Percentiles rank a stretch among this genome's conserved stretches.
Evolutionary conservation across 2,888 invertebrate species (phyloP).

Genomic region (Melitaea athalia): DNA sequence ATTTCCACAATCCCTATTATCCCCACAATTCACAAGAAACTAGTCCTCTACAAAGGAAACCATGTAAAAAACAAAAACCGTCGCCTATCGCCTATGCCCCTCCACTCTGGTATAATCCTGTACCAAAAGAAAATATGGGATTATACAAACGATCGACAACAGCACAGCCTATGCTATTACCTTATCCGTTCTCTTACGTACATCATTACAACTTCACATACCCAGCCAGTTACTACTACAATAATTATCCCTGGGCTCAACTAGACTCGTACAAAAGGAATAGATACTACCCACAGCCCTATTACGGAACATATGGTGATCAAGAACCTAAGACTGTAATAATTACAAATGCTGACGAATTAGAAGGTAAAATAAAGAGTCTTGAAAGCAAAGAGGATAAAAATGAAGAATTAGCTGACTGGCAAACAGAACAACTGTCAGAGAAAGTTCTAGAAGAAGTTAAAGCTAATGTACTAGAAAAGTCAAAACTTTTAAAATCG

Average conservation of each 20-base stretch:
- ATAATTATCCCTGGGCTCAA: slow-evolving; percentile 48
- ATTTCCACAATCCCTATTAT: slow-evolving; percentile 45
- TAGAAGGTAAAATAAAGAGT: slow-evolving; percentile 38
- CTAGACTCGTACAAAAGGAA: slow-evolving; percentile 45
- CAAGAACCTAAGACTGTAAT: slow-evolving; percentile 41
- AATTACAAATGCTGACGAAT: slow-evolving; percentile 45
- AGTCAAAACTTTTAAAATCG: slow-evolving; percentile 52
- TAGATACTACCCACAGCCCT: slow-evolving; percentile 43
- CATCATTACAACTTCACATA: slow-evolving; percentile 50
- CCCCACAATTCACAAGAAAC: slow-evolving; percentile 23
- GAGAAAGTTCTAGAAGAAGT: slow-evolving; percentile 60
- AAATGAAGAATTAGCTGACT: slow-evolving; percentile 42
- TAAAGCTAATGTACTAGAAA: slow-evolving; percentile 58
- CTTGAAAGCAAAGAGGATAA: slow-evolving; percentile 32
- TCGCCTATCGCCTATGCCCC: slow-evolving; percentile 24
- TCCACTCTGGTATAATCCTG: slow-evolving; percentile 34
- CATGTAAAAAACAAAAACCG: slow-evolving; percentile 35
- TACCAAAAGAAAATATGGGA: background rate
- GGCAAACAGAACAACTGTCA: slow-evolving; percentile 65
- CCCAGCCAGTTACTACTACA: slow-evolving; percentile 43
- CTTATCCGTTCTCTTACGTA: slow-evolving; percentile 60
- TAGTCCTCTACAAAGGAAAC: slow-evolving; percentile 25
- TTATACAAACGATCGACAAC: slow-evolving; percentile 40
- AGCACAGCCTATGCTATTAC: slow-evolving; percentile 50
- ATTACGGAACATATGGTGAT: slow-evolving; percentile 37